Evolutionary conservation across 2,113 vertebrate species (phyloP).

Genomic region (Peromyscus polionotus): DNA sequence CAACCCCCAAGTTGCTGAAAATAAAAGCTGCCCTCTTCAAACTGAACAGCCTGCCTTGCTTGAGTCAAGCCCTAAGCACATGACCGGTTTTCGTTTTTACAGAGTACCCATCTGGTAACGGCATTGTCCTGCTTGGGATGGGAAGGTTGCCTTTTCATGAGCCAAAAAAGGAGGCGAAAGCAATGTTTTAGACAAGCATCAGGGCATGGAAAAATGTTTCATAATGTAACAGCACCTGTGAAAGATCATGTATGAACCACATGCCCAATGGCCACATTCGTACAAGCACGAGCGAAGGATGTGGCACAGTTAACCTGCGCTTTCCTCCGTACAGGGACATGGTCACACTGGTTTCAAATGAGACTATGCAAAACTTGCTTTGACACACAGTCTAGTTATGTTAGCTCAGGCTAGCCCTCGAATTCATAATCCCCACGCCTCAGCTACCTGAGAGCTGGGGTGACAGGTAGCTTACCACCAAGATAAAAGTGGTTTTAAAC

Average conservation of each 20-base stretch:
- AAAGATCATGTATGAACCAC: rapidly evolving
- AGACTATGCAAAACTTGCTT: not conserved
- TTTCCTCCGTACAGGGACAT: not conserved
- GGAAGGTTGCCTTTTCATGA: not conserved
- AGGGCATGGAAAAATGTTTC: not conserved
- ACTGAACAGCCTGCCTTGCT: rapidly evolving
- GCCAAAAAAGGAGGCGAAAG: not conserved
- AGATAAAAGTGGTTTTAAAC: not conserved
- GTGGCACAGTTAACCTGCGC: rapidly evolving
- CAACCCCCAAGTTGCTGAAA: not conserved
- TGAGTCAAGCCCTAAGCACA: not conserved
- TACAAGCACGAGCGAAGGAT: not conserved
- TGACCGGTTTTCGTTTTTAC: not conserved
- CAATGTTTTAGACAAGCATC: not conserved
- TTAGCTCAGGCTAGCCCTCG: not conserved
- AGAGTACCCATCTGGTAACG: not conserved
- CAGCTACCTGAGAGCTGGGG: not conserved
- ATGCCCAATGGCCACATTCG: rapidly evolving
- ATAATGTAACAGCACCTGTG: not conserved
- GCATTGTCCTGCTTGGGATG: not conserved
- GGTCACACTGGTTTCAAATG: not conserved
- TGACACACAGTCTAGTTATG: not conserved
- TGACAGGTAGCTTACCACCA: not conserved
- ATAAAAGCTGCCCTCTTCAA: not conserved
- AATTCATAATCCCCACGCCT: not conserved